A percentile compares a stretch with the other conserved stretches of the same genome.
phyloP scores from a whole-genome alignment of 2,797 vertebrate species.

The Arctocebus calabarensis region DNA sequence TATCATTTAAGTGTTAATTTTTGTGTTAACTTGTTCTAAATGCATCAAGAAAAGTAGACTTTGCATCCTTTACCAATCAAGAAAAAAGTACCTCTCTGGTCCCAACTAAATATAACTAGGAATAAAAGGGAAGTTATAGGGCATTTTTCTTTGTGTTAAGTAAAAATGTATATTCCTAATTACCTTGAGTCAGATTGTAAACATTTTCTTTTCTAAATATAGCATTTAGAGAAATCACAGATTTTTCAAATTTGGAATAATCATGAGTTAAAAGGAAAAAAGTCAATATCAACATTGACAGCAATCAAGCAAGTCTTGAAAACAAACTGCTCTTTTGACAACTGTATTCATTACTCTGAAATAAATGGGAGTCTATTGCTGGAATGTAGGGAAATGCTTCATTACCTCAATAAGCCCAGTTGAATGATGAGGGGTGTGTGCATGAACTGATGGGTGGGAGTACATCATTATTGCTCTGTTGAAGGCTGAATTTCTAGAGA shows the following conservation, averaged over 20 bases:
- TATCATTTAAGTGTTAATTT: not conserved
- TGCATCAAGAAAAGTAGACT: not conserved
- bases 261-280: not conserved
- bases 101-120: not conserved
- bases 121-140: not conserved
- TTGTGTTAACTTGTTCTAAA: not conserved
- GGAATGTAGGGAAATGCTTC: constrained; percentile 22
- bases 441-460: not conserved
- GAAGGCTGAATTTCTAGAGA: constrained; percentile 47
- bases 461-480: constrained; percentile 42
- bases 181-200: not conserved
- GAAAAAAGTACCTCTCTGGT: not conserved
- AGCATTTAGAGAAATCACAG: not conserved
- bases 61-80: not conserved
- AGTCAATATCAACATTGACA: not conserved
- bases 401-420: not conserved
- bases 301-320: not conserved
- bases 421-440: not conserved
- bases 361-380: not conserved
- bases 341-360: constrained; percentile 6
- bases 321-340: not conserved
- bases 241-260: not conserved
- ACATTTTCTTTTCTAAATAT: not conserved
- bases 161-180: not conserved
- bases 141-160: not conserved